Evolutionary conservation across 2,113 vertebrate genomes (phyloP).

Genomic region (Raphicerus campestris): DNA sequence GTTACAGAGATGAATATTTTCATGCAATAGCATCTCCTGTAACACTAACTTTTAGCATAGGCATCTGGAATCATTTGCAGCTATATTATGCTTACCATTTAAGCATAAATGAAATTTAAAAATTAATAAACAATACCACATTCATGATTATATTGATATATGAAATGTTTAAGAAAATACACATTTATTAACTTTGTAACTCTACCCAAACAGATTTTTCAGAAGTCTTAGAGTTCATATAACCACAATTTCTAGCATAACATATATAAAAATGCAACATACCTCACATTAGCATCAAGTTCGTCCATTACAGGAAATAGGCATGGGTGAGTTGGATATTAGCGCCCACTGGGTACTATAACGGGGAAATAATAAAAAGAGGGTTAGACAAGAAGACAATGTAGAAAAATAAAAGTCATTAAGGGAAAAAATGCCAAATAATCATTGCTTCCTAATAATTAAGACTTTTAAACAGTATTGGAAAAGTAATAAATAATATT

Average conservation of each 20-base stretch:
- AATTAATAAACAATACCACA: neutral
- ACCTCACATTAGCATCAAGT: conserved; percentile 94
- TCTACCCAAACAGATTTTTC: neutral
- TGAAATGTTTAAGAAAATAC: neutral
- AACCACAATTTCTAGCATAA: rapidly evolving
- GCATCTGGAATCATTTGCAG: neutral
- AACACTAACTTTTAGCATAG: neutral
- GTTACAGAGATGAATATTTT: neutral
- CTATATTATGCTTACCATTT: neutral
- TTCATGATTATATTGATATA: neutral
- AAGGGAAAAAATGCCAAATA: neutral
- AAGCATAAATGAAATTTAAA: neutral
- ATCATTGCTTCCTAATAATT: neutral
- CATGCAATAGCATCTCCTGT: neutral
- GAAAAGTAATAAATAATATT: neutral
- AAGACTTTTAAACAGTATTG: neutral
- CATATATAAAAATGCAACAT: conserved; percentile 41
- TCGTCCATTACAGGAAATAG: conserved; percentile 95
- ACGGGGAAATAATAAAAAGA: neutral
- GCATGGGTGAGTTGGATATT: conserved; percentile 85
- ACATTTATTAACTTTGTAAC: neutral
- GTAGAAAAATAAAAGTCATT: neutral
- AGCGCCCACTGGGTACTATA: conserved; percentile 86
- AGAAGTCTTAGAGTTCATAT: neutral
- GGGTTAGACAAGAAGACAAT: neutral